Evolutionary conservation across 37 sponge, comb jelly and placozoan genomes (phyloP).

Genomic region (Theonella swinhoei): DNA sequence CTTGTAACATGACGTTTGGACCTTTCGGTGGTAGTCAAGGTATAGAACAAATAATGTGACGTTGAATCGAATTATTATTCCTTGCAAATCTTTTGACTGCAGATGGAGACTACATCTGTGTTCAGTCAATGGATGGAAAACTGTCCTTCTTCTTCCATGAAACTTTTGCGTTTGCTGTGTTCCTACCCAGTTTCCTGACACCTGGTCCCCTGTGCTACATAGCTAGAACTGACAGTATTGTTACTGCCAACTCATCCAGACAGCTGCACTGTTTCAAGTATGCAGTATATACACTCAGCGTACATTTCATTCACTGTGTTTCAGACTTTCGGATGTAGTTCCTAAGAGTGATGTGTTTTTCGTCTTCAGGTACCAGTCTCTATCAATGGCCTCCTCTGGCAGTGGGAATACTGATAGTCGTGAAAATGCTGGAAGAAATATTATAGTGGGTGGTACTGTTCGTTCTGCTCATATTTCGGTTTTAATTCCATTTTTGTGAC

Average conservation of each 20-base stretch:
- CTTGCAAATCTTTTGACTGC: not conserved
- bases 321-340: no score
- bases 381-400: conserved; percentile 7
- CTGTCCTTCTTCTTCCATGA: conserved; percentile 78
- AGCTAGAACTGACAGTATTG: conserved; percentile 63
- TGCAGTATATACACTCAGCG: no score
- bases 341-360: not conserved
- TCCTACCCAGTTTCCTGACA: conserved; percentile 85
- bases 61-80: not conserved
- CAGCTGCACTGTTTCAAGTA: conserved; percentile 67
- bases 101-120: conserved; percentile 75
- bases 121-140: conserved; percentile 97
- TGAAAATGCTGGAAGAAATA: conserved; percentile 13
- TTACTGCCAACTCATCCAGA: conserved; percentile 66
- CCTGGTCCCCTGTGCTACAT: conserved; percentile 89
- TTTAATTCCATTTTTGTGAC: conserved; percentile 4
- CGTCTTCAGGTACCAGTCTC: conserved; percentile 15
- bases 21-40: conserved; percentile 55
- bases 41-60: not conserved
- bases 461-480: no score
- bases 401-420: not conserved
- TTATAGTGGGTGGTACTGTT: no score
- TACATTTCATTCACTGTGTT: no score
- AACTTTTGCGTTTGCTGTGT: conserved; percentile 63
- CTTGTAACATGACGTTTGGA: conserved; percentile 88